Evolutionary conservation across 2,113 vertebrate species (phyloP), one percentile per base, ranked within the genome.

Genomic region (Strix aluco): DNA sequence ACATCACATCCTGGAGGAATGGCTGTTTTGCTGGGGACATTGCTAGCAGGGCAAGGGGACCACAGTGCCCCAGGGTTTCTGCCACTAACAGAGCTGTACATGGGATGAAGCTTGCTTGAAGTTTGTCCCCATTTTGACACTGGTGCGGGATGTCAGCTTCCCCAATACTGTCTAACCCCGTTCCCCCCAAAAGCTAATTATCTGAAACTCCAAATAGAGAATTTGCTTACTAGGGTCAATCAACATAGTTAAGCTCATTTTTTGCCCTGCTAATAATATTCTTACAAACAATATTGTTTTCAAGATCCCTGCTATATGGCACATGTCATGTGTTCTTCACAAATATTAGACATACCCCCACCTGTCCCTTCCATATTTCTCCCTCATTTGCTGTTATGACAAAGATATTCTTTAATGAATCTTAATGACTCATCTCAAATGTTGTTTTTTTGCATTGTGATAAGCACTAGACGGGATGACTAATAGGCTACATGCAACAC

Each of bases 401-500:
- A 95, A 67, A 71, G 85, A 69, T 94, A 93, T 70, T 83, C 61
- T 91, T 96, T 86, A 86, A 96, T 96, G 83, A 96, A 94, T 85
- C 88, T 70, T 84, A 92, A 94, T 97, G 95, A 96, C 47, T 95
- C 92, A 97, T 51, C 59, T 90, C 86, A 91, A 81, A 75, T 69
- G 86, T 88, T 95, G 85, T 92, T 94, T 95, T 96, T 88, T 92
- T 55, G 58, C 96, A 65, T 62, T 91, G 85, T 94, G 86, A 95
- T 96, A 97, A 96, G 87, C 27, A 65, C 70, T 87, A 75, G 75
- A 90, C 19, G 1, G 75, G 40, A 75, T 97, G 97, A 96, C 89
- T 97, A 97, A 97, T 34, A 81, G 57, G 15, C 79, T 92, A 62
- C 62, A 79, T 95, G 91, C 87, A 96, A 97, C 82, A 96, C 94